Base-by-base conservation (phyloP, 2,797 vertebrate species). In the Gila robusta region DNA sequence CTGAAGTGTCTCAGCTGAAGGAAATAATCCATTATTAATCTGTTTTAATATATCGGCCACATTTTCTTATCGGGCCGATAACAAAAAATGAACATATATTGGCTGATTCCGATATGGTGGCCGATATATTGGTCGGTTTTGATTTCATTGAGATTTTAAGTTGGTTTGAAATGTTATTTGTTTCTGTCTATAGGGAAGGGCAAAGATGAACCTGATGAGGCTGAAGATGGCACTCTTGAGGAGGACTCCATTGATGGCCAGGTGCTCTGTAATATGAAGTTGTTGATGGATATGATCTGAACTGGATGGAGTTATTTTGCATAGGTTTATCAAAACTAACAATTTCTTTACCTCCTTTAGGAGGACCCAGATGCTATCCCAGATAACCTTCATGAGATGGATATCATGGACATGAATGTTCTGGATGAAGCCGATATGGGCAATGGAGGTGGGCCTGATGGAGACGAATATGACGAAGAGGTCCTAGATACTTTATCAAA, bases 351-450 rank as follows among this genome's bases (percentile, higher is more conserved):
- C 3, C n/a, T 85, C 23, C 62, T 47, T 59, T 90, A 98, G 97
- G 97, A 97, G 52, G 97, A 97, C 41, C 81, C 92, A 79, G 96
- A 96, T 86, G 91, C 96, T 12, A 94, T 95, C 44, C 93, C 95
- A 11, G 97, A 97, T 85, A 96, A 90, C 91, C 94, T 97, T 92
- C 97, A 96, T 91, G 96, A 96, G 70, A 96, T 98, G 94, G 97
- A 97, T 93, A 96, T 97, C 93, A 94, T 97, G 89, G 97, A 97
- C 88, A 97, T 97, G 92, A 97, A 95, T 10, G 92, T 98, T 79
- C 90, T 98, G 86, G 97, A 97, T 70, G 97, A 98, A 87, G 96
- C 96, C 0, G 97, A 97, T 64, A 97, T 97, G 6, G 96, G 97
- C 87, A 95, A 95, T 16, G 95, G 95, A 80, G 93, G 94, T 72